These are phyloP conservation scores for Baryphthengus martii DNA, from an alignment of 2,113 vertebrate species.

Conservation along the genomic window DNA sequence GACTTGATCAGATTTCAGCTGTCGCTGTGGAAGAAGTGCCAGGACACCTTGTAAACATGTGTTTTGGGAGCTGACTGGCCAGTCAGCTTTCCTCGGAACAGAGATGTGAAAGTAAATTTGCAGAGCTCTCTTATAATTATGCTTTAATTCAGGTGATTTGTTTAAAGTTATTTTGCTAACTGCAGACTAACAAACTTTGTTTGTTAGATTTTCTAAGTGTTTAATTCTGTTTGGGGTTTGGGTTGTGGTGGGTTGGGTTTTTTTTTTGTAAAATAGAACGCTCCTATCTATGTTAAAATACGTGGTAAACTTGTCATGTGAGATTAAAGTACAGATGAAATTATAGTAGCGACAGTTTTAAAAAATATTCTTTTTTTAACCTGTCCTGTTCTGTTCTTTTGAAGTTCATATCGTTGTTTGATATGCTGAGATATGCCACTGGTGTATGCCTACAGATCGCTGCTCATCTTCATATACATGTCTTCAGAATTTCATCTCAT, in stretches of 20 bases:
- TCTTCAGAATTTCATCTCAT: slow-evolving; percentile 90
- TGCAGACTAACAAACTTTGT: background rate
- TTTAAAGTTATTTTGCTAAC: background rate
- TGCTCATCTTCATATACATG: slow-evolving; percentile 87
- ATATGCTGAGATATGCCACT: slow-evolving; percentile 89
- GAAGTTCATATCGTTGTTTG: slow-evolving; percentile 88
- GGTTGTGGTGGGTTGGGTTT: background rate
- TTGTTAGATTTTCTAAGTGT: background rate
- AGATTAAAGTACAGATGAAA: background rate
- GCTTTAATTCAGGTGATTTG: background rate
- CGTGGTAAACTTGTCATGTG: background rate
- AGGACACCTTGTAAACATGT: background rate
- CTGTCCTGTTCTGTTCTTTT: slow-evolving; percentile 60
- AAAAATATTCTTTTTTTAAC: slow-evolving; percentile 20
- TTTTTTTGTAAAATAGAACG: background rate
- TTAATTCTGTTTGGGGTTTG: background rate
- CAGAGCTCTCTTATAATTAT: background rate
- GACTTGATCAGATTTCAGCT: background rate
- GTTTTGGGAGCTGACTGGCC: background rate
- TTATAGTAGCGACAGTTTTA: background rate
- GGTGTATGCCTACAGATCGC: slow-evolving; percentile 93
- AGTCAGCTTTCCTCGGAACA: background rate
- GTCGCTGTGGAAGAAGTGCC: background rate
- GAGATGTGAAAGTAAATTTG: background rate
- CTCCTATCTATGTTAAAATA: background rate